Base-by-base conservation (phyloP, 2,888 invertebrate species). In the Erannis defoliaria region DNA sequence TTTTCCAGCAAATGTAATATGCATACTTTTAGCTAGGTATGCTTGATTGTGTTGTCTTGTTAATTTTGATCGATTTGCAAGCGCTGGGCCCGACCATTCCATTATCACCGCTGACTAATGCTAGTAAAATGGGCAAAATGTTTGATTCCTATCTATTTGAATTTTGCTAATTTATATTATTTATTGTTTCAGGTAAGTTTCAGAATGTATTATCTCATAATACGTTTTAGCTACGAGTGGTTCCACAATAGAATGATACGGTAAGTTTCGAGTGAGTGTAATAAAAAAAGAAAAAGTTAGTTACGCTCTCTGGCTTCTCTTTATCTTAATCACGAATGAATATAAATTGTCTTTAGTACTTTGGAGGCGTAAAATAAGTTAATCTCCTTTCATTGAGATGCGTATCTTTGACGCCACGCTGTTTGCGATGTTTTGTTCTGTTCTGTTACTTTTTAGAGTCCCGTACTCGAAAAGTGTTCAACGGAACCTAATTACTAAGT, bases 101-200 rank as follows among this genome's bases (percentile, higher is more conserved):
- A n/a, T n/a, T n/a, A n/a, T n/a, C n/a, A n/a, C n/a, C n/a, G n/a
- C n/a, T n/a, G n/a, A n/a, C n/a, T n/a, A n/a, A n/a, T n/a, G n/a
- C n/a, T n/a, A n/a, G n/a, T n/a, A n/a, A n/a, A n/a, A n/a, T n/a
- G n/a, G n/a, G n/a, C n/a, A n/a, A n/a, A n/a, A n/a, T n/a, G n/a
- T n/a, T n/a, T n/a, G n/a, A n/a, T n/a, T n/a, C n/a, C n/a, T n/a
- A 23, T 23, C 23, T 23, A 4, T 5, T 16, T 26, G 14, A 43
- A 8, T 16, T 6, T n/a, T 12, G 10, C 16, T 16, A 1, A n/a
- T 14, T 45, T n/a, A 14, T 43, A 0, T 26, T 43, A 2, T 43
- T 3, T 9, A 10, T 82, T 85, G 80, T 88, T 88, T 66, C 85
- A 88, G 88, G 88, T 89, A 87, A 88, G 88, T 87, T 68, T 75